Evolutionary conservation across 2,888 invertebrate genomes (phyloP).

Genomic region (Tachina fera): DNA sequence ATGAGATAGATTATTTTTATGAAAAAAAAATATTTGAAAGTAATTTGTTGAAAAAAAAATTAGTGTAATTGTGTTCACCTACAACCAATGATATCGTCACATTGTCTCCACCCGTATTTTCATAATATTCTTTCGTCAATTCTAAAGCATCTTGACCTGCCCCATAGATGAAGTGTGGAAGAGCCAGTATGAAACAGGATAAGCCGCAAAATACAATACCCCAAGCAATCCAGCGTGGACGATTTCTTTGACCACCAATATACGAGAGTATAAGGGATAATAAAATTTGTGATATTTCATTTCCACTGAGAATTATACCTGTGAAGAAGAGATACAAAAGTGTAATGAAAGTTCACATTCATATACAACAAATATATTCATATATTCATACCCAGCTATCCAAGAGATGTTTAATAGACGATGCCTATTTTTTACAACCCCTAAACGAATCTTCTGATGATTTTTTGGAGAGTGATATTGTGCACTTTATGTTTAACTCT

Average conservation of each 20-base stretch:
- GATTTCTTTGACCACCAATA: conserved; percentile 87
- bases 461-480: too few species aligned
- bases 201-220: conserved; percentile 86
- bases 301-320: conserved; percentile 87
- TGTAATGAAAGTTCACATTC: too few species aligned
- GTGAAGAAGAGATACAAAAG: conserved; percentile 65
- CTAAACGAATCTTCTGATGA: too few species aligned
- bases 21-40: neutral
- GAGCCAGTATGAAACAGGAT: conserved; percentile 85
- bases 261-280: conserved; percentile 86
- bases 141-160: conserved; percentile 84
- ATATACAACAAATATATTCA: too few species aligned
- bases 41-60: conserved; percentile 1
- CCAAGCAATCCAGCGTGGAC: conserved; percentile 87
- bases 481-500: too few species aligned
- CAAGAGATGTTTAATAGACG: too few species aligned
- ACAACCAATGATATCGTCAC: conserved; percentile 75
- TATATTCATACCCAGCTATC: too few species aligned
- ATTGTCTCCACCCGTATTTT: conserved; percentile 68
- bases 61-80: conserved; percentile 72
- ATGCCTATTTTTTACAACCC: too few species aligned
- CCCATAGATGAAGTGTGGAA: conserved; percentile 86
- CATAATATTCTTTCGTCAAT: conserved; percentile 81
- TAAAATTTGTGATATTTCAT: conserved; percentile 88
- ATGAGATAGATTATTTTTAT: neutral